These are phyloP conservation scores for Manacus vitellinus DNA, from an alignment of 2,113 vertebrate species.

Conservation along the genomic window DNA sequence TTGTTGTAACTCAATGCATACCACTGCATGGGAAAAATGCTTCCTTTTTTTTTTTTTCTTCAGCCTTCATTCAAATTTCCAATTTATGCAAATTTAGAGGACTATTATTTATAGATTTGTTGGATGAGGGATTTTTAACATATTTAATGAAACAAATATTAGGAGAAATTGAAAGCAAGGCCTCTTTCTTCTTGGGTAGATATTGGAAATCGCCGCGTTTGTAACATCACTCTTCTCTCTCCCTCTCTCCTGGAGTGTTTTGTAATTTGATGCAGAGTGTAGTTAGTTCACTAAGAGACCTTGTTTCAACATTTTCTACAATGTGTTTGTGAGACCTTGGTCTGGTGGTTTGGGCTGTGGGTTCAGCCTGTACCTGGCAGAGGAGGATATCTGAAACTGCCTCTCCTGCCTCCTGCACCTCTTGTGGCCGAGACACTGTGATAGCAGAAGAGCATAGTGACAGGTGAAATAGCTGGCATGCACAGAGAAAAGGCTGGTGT, in stretches of 20 bases:
- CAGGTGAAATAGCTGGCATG: neutral
- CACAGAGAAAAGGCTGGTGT: neutral
- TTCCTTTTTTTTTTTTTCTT: neutral
- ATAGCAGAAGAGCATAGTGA: fast-evolving
- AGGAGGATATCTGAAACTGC: neutral
- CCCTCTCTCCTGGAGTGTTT: neutral
- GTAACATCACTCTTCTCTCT: neutral
- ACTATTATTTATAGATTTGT: neutral
- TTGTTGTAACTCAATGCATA: neutral
- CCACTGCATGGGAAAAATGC: neutral
- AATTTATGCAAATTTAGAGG: neutral
- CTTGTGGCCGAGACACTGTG: neutral
- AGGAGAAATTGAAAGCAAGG: neutral
- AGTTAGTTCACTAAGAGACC: neutral
- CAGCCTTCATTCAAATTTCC: neutral
- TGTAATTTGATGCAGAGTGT: neutral
- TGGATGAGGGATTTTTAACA: neutral
- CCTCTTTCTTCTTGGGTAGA: neutral
- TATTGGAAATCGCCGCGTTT: neutral
- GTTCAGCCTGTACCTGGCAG: neutral
- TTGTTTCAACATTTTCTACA: neutral
- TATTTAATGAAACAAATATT: neutral
- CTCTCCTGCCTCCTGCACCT: neutral
- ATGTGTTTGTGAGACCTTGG: neutral
- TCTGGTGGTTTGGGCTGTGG: neutral